Evolutionary conservation across 2,113 vertebrate species (phyloP), one percentile per base, ranked within the genome.

Genomic region (Seriola rivoliana): DNA sequence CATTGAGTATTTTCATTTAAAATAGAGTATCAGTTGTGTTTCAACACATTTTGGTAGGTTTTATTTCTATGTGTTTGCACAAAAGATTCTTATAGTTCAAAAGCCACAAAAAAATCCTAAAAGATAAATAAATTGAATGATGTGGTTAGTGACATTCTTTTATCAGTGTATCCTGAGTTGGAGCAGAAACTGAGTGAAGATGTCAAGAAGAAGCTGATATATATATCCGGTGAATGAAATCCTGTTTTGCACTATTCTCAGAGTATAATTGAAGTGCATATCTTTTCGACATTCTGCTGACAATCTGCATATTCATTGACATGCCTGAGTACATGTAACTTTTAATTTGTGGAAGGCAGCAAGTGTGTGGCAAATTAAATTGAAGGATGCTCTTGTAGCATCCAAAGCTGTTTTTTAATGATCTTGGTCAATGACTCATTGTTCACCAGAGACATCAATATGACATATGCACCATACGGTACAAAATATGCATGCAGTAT

Each of bases 361-460:
- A 80, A 65, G 60, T 84, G 29, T 80, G 58, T 52, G 23, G 21
- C 57, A 69, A 54, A 89, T 90, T 66, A 76, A 82, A 90, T 10
- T 72, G 32, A 74, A 59, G 73, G 77, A 67, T 64, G 44, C 71
- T 85, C 72, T 71, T 7, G 3, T 65, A 50, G 57, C 23, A 85
- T 70, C 36, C 64, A 58, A 19, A 55, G 34, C 57, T 21, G 44
- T 76, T 63, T 78, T 74, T 55, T 62, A 72, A 81, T 70, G 23
- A 81, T 65, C 59, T 60, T 21, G 59, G 23, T 68, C 58, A 82
- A 8, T 75, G 64, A 80, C 34, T 86, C 32, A 74, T 81, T 79
- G 77, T 70, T 75, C 69, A 74, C 36, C 32, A n/a, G 71, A 80
- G 76, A 89, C 48, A 67, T 66, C 34, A 57, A 71, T 55, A 52